phyloP scores from a whole-genome alignment of 2,113 vertebrate species.

The Enhydra lutris region DNA sequence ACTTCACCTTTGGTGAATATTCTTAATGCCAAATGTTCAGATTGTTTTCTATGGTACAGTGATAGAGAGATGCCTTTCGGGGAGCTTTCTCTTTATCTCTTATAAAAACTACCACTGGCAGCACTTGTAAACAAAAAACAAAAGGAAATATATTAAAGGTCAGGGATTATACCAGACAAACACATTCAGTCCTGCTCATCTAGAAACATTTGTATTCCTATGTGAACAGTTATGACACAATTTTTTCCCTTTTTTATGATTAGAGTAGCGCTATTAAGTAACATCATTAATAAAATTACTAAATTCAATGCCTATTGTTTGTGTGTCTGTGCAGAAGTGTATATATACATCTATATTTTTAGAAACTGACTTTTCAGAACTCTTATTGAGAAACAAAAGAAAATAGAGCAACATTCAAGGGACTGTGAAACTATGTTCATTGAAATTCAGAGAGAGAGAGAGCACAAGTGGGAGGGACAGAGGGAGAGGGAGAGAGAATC shows the following conservation, averaged over 20 bases:
- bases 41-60: neutral
- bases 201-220: neutral
- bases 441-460: neutral
- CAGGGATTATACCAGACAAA: neutral
- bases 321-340: neutral
- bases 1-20: neutral
- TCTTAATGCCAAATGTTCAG: neutral
- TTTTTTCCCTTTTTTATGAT: neutral
- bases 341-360: neutral
- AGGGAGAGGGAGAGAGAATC: neutral
- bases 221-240: neutral
- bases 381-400: neutral
- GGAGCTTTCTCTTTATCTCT: neutral
- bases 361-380: neutral
- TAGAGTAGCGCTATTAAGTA: neutral
- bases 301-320: neutral
- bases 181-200: neutral
- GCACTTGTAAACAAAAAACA: neutral
- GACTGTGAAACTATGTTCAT: neutral
- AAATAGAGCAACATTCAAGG: neutral
- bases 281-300: neutral
- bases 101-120: neutral
- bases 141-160: neutral
- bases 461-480: neutral
- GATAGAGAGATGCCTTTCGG: neutral